Base-by-base conservation (phyloP, 2,797 vertebrate species). In the Xerus rutilus region DNA sequence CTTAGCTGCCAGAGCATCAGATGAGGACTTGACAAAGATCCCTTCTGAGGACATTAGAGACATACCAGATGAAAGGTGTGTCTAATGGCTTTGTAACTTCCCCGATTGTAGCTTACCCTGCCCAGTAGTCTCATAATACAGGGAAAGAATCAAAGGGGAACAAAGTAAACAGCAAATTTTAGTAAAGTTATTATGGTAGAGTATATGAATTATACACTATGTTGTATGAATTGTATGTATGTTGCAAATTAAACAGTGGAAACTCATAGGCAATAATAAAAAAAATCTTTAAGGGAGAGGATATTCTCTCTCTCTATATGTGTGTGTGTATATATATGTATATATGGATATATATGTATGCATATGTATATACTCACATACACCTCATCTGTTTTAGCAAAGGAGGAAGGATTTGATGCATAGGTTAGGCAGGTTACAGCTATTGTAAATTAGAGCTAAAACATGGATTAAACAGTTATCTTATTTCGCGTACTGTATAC, bases 381-480 rank as follows among this genome's bases (percentile, higher is more conserved):
- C 62, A 62, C 21, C 4, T 8, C 52, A 35, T 47, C 15, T 94
- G 23, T 86, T 92, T 92, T 86, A 95, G 15, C 35, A 79, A 77
- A 74, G 64, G 59, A 73, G 21, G 28, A 65, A 30, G 30, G 15
- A 21, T 85, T 92, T 92, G 59, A 91, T 92, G 59, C 39, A 59
- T n/a, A 88, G n/a, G 1, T 32, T 91, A 89, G 73, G 57, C 62
- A 89, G 69, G 73, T n/a, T 82, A 76, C 89, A 47, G 12, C 54
- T 91, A 59, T 82, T 85, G 17, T 76, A 85, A 94, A 77, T 91
- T 69, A 62, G 23, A 93, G 49, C 64, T 89, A 57, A 93, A 86
- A 73, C 43, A 49, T 91, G 21, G 39, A 83, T 74, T 73, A 73
- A 77, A 28, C 39, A 89, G 67, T 74, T 89, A 7, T 91, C 39